Evolutionary conservation across 2,888 invertebrate genomes (phyloP).

Genomic region (Operophtera brumata): DNA sequence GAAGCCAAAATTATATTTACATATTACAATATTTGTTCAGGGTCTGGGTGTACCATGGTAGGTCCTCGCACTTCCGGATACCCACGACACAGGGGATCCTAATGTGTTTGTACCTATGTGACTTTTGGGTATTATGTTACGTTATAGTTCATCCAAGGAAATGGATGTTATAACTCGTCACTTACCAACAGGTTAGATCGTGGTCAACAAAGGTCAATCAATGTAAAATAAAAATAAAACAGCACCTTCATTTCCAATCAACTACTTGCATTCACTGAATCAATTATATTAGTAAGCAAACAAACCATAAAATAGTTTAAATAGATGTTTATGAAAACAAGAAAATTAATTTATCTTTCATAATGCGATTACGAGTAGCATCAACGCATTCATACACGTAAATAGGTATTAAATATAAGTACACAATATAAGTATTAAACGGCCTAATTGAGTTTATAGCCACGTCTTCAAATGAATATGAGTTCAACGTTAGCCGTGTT

Average conservation of each 20-base stretch:
- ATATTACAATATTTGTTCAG: too few relatives aligned
- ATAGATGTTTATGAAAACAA: constrained; percentile 64
- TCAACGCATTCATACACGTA: constrained; percentile 40
- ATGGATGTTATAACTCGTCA: constrained; percentile 6
- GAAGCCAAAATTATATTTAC: too few relatives aligned
- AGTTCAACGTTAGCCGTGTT: constrained; percentile 58
- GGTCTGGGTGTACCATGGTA: too few relatives aligned
- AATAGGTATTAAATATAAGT: too few relatives aligned
- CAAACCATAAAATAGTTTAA: constrained; percentile 57
- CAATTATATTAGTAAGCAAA: constrained; percentile 44
- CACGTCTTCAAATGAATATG: constrained; percentile 77
- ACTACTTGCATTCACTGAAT: constrained; percentile 36
- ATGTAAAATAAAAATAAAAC: too few relatives aligned
- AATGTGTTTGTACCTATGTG: too few relatives aligned
- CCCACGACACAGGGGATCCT: too few relatives aligned
- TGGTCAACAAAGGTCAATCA: too few relatives aligned
- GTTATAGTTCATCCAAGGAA: constrained; percentile 11
- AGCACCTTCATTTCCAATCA: constrained; percentile 15
- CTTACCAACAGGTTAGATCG: too few relatives aligned
- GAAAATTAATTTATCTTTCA: constrained; percentile 60
- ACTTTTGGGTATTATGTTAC: too few relatives aligned
- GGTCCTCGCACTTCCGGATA: too few relatives aligned
- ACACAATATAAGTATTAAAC: constrained; percentile 41
- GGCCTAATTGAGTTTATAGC: constrained; percentile 76
- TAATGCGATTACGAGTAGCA: constrained; percentile 58